Base-by-base conservation (phyloP, 2,888 invertebrate species). In the Leucophenga maculata region DNA sequence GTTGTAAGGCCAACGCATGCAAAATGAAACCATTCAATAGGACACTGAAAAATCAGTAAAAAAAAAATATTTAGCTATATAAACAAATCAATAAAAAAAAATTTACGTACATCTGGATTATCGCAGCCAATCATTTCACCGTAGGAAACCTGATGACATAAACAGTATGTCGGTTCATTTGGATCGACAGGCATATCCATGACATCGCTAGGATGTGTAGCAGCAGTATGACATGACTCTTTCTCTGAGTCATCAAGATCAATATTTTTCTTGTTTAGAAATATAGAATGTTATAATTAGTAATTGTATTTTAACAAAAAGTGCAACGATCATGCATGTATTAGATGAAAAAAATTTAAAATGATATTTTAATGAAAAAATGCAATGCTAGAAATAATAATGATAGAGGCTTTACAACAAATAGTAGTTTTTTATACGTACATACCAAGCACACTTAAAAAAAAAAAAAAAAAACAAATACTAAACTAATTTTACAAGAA, bases 121-220 rank as follows among this genome's bases (percentile, higher is more conserved):
- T 97, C 97, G 90, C 97, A 97, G 78, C 95, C 96, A 86, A 97
- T 96, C 97, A 97, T 97, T 90, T 97, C 95, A 60, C 97, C 97
- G 83, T 96, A 97, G 0, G 96, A 96, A 26, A 95, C 95, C 92
- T 99, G 98, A 89, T 98, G 97, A 86, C 99, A 99, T 50, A 98
- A 90, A 88, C 98, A 99, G 87, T 99, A 99, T 0, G 98, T 98
- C 0, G 99, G 99, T 87, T 99, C 99, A 86, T 99, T 99, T 0
- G 99, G 99, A 90, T 99, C 95, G 0, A 95, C 95, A 0, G 95
- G 95, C 95, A 95, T 95, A 78, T 95, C 95, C 48, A 95, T 89
- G 13, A 95, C 95, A 86, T 95, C 98, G 75, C 97, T 95, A 0
- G 96, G 95, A 89, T 96, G 96, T 1, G 95, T 87, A 13, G 88